phyloP scores from a whole-genome alignment of 2,113 vertebrate species.

The Genyomyrus donnyi region DNA sequence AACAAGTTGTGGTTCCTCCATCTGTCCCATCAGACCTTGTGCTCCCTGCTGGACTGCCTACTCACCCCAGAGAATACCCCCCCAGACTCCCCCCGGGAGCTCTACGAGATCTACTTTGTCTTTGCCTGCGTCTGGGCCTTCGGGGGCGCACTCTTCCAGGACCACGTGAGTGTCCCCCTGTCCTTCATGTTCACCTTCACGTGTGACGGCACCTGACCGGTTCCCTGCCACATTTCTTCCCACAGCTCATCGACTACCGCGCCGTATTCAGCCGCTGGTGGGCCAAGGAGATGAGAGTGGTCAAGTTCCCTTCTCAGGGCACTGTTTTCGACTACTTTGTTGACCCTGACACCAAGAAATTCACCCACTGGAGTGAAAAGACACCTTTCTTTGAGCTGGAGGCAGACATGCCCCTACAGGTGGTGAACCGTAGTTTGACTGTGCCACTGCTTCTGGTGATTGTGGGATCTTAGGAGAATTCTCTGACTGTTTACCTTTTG shows the following conservation, averaged over 20 bases:
- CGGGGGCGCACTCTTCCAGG: conserved; percentile 69
- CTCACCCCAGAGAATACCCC: conserved; percentile 68
- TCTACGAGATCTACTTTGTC: conserved; percentile 72
- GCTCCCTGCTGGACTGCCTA: conserved; percentile 68
- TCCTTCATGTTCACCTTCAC: background rate
- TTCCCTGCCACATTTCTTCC: conserved; percentile 13
- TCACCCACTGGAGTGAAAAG: conserved; percentile 64
- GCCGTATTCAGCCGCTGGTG: conserved; percentile 74
- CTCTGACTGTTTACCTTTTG: background rate
- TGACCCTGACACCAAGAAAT: conserved; percentile 67
- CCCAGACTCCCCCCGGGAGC: conserved; percentile 64
- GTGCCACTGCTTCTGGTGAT: background rate
- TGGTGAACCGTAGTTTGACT: conserved; percentile 17
- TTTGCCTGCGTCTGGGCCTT: conserved; percentile 71
- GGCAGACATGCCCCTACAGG: conserved; percentile 58
- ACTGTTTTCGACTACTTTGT: conserved; percentile 79
- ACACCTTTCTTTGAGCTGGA: conserved; percentile 58
- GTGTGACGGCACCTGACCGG: background rate
- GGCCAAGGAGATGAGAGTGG: conserved; percentile 71
- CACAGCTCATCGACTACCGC: conserved; percentile 68
- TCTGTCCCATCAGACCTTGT: conserved; percentile 29
- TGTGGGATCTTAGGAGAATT: background rate
- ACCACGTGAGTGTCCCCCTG: conserved; percentile 60
- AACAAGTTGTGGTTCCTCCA: background rate
- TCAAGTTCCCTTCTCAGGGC: conserved; percentile 68